phyloP scores from a whole-genome alignment of 2,888 invertebrate species.

The Eristalis tenax region DNA sequence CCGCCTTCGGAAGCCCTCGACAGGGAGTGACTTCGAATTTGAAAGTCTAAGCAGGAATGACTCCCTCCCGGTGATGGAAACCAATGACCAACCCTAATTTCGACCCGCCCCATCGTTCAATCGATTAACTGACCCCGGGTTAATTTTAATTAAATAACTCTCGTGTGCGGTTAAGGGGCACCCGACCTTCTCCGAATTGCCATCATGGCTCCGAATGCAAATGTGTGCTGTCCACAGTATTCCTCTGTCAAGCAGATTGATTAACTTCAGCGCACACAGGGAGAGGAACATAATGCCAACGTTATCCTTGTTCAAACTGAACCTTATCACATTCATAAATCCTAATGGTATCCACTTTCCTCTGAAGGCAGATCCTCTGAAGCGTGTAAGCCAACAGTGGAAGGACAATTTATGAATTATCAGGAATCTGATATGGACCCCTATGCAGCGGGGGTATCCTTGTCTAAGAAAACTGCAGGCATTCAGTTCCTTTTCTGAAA shows the following conservation, averaged over 20 bases:
- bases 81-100: conserved; percentile 46
- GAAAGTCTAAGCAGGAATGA: neutral
- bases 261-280: conserved; percentile 8
- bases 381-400: conserved; percentile 15
- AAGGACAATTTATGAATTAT: conserved; percentile 14
- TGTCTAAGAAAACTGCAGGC: neutral
- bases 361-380: neutral
- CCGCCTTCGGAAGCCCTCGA: neutral
- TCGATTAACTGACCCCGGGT: conserved; percentile 59
- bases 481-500: neutral
- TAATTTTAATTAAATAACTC: conserved; percentile 55
- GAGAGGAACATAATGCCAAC: neutral
- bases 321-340: conserved; percentile 8
- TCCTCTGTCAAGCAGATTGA: conserved; percentile 43
- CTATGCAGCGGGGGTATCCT: neutral
- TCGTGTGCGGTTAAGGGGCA: conserved; percentile 29
- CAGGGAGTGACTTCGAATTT: neutral
- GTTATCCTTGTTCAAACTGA: neutral
- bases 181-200: neutral
- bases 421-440: neutral
- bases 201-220: conserved; percentile 35
- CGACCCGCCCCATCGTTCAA: neutral
- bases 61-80: neutral
- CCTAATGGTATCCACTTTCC: neutral
- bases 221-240: conserved; percentile 15